A percentile compares a stretch with the other conserved stretches of the same genome.
Evolutionary conservation across 2,888 invertebrate genomes (phyloP).

Genomic region (Meloe dianella): DNA sequence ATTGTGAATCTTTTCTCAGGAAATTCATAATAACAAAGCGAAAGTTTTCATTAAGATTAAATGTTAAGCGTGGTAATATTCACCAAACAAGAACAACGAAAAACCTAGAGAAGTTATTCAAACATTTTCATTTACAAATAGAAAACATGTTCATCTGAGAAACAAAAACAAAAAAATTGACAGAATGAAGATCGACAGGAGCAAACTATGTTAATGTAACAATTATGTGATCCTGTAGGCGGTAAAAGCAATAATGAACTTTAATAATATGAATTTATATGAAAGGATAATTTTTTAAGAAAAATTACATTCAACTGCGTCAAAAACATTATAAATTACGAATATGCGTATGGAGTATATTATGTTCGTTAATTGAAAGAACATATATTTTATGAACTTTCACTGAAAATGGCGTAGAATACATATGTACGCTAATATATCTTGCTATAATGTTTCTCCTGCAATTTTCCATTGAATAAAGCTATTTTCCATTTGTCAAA

Average conservation of each 20-base stretch:
- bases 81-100: not conserved
- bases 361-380: not conserved
- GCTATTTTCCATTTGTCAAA: not conserved
- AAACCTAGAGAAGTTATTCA: not conserved
- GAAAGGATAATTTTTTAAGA: not conserved
- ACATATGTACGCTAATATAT: not conserved
- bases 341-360: not conserved
- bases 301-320: not conserved
- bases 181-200: not conserved
- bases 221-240: not conserved
- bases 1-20: not conserved
- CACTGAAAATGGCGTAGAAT: slow-evolving; percentile 8
- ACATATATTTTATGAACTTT: not conserved
- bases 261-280: no score
- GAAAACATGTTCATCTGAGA: not conserved
- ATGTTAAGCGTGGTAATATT: not conserved
- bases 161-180: not conserved
- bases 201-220: no score
- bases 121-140: not conserved
- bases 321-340: not conserved
- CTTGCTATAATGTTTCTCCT: not conserved
- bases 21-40: not conserved
- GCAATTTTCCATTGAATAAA: not conserved
- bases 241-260: not conserved
- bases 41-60: not conserved